These are phyloP conservation scores for Pteria penguin DNA, from an alignment of 2,888 invertebrate genomes.

Conservation along the genomic window DNA sequence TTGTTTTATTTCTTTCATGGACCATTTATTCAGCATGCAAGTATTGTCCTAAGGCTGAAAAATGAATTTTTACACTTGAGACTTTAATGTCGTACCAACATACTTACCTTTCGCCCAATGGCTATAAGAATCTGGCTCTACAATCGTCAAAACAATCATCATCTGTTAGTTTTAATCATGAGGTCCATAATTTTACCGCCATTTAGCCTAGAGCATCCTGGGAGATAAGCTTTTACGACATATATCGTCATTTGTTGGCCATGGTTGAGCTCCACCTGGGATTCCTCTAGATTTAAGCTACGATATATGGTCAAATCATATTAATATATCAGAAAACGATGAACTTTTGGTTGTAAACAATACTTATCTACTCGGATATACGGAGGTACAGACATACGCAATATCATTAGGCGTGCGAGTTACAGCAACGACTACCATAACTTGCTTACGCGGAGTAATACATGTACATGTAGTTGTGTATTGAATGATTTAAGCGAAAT, in stretches of 20 bases:
- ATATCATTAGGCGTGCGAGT: no score
- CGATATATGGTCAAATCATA: no score
- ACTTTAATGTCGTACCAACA: conserved; percentile 24
- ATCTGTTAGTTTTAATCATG: conserved; percentile 44
- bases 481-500: no score
- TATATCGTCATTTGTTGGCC: conserved; percentile 10
- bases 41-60: neutral
- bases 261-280: conserved; percentile 16
- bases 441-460: no score
- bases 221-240: conserved; percentile 40
- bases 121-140: conserved; percentile 37
- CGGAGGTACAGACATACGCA: no score
- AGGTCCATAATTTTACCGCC: conserved; percentile 34
- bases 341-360: no score
- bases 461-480: no score
- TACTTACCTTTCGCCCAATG: conserved; percentile 29
- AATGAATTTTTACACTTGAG: neutral
- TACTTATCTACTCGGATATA: no score
- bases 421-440: no score
- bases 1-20: neutral
- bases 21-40: neutral
- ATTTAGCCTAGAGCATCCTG: conserved; percentile 30
- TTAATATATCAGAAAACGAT: no score
- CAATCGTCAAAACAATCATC: conserved; percentile 48
- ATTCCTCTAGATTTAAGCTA: conserved; percentile 7